Evolutionary conservation across 2,888 invertebrate species (phyloP), one percentile per base, ranked within the genome.

Genomic region (Pammene fasciana): DNA sequence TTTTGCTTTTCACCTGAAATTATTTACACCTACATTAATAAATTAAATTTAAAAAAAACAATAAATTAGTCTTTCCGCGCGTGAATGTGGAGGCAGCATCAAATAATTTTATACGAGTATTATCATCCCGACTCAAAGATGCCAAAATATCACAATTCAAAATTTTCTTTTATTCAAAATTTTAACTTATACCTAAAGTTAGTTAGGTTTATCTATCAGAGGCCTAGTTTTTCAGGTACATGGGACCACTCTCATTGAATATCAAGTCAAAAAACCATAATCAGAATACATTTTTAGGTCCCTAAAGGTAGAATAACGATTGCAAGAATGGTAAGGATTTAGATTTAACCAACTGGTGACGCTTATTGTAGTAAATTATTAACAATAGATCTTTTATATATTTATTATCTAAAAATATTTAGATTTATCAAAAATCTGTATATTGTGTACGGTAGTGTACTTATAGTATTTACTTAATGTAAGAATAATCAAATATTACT

Each of bases 231-330:
- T 86, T 84, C 83, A 86, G 87, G 86, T 87, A 87, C 84, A 80
- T 86, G 92, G 92, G 92, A 92, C 92, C 92, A 92, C 83, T 85
- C 82, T 85, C 86, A 88, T 86, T 85, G 79, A 86, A 91, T 90
- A 92, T 92, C 90, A 90, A 83, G 55, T 60, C 68, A 74, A 78
- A 57, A 85, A 88, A 78, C 87, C 90, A 89, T 91, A 88, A 91
- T 90, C 90, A 90, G 79, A 77, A 79, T 82, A 82, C 78, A 65
- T 79, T 77, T 46, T 77, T 79, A 87, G 85, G 83, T 86, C 87
- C 87, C 85, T 86, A 65, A 60, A 65, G 46, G 45, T 54, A 68
- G 68, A 46, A 79, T 78, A 83, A 78, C 78, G 75, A 84, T 84
- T 84, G 85, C 83, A 76, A 87, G 90, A 86, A 84, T 83, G 77